Percentiles rank a stretch among this genome's conserved stretches.
Conservation (phyloP, 2,113 vertebrate species). For the Aphelocoma coerulescens region DNA sequence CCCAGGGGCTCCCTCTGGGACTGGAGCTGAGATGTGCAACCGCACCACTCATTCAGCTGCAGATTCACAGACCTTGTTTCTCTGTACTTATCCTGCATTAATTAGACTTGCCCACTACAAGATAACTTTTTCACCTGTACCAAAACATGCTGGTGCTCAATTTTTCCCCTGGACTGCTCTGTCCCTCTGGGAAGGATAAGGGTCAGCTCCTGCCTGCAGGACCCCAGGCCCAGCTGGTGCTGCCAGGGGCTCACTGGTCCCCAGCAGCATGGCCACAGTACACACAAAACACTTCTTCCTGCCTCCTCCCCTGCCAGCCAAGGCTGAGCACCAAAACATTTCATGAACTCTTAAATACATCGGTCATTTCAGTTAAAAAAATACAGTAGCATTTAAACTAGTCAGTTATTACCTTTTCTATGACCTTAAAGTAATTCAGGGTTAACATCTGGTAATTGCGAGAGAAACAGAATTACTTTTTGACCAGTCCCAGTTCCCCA, state of each 20-base stretch:
- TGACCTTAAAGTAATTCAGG: not conserved
- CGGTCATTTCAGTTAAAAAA: not conserved
- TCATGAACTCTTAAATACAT: not conserved
- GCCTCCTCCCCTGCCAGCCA: not conserved
- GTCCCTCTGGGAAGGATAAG: not conserved
- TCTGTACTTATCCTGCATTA: not conserved
- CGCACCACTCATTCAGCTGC: not conserved
- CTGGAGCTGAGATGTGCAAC: not conserved
- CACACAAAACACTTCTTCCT: not conserved
- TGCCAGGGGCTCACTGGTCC: too few relatives aligned
- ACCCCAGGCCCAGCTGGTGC: not conserved
- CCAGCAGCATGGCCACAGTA: rapidly evolving
- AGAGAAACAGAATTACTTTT: not conserved
- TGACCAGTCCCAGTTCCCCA: not conserved
- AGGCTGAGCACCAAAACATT: not conserved
- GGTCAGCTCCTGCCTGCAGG: not conserved
- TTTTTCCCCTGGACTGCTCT: not conserved
- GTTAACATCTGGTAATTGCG: not conserved
- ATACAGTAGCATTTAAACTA: not conserved
- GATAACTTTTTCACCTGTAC: not conserved
- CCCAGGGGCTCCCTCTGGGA: not conserved
- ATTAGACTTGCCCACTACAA: not conserved
- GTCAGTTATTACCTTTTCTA: not conserved
- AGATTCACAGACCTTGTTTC: not conserved
- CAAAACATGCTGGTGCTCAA: rapidly evolving